Base-by-base conservation (phyloP, 2,113 vertebrate genomes). In the Anhinga anhinga region DNA sequence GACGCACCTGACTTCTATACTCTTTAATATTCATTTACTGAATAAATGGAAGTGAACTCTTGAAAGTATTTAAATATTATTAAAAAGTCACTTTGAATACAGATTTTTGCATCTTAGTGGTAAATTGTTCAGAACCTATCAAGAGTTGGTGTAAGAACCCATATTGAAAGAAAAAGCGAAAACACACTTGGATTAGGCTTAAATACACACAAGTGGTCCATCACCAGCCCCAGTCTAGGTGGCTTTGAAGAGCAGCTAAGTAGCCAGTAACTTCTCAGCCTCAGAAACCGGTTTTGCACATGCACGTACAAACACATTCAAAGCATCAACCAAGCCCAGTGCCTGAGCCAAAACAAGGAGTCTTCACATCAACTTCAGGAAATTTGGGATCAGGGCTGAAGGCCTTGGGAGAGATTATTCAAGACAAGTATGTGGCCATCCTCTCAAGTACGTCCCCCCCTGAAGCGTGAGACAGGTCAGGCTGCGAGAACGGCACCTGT, bases 91-190 rank as follows among this genome's bases (percentile, higher is more conserved):
- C 71, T 82, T 87, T 78, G 45, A 88, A 63, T 94, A 94, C 12
- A 5, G 81, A 45, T 49, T 96, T 97, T 97, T 96, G 82, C 63
- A 86, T 88, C 84, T 88, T 59, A 85, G 61, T 8, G 56, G 62
- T 92, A 69, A 94, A 69, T 95, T 95, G 52, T 73, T 90, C 77
- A 92, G 78, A 90, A 15, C 40, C 61, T 72, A 92, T 19, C 10
- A 95, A 84, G 4, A 77, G 25, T 0, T 71, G 86, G 23, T 56
- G 25, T 81, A 88, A 88, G 36, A 91, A 76, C 16, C 11, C 47
- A 8, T 25, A 52, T 3, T 79, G 21, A 85, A 90, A 59, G 21
- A 29, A 90, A 88, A 66, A 44, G 2, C 7, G 8, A 61, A 91
- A 97, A 71, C 49, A 92, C 55, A 93, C 55, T 14, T 27, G 27